Conservation (phyloP, 2,888 invertebrate species). For the Priocnemis perturbator region DNA sequence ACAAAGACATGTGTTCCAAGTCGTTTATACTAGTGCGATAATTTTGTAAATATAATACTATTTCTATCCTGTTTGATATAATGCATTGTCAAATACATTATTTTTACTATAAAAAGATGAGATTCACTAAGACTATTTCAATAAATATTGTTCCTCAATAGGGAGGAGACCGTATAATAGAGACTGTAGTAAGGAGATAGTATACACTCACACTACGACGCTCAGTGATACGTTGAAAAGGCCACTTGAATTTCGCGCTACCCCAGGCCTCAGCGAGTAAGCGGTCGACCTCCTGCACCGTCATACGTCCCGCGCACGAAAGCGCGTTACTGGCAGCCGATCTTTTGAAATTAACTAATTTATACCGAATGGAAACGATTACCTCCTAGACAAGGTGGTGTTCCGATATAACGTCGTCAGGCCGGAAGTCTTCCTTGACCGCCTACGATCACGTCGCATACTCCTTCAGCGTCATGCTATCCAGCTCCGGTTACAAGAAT, state of each 20-base stretch:
- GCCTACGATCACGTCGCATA: background rate
- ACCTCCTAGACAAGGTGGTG: constrained; percentile 11
- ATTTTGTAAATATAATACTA: too few relatives aligned
- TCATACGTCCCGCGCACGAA: constrained; percentile 18
- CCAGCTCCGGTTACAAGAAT: constrained; percentile 14
- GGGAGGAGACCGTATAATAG: too few relatives aligned
- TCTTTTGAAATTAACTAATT: constrained; percentile 23
- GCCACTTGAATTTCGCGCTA: too few relatives aligned
- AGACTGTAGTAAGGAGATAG: too few relatives aligned
- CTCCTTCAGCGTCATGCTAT: background rate
- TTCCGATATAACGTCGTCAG: constrained; percentile 6
- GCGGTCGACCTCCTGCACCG: background rate
- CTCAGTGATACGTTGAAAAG: too few relatives aligned
- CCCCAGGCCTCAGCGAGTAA: too few relatives aligned
- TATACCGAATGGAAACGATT: constrained; percentile 8
- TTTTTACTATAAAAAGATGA: background rate
- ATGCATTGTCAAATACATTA: background rate
- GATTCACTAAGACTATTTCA: background rate
- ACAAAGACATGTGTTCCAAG: too few relatives aligned
- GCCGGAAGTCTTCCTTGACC: background rate
- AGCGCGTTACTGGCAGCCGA: constrained; percentile 34
- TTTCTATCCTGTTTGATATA: too few relatives aligned
- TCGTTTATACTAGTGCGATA: too few relatives aligned
- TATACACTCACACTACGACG: too few relatives aligned
- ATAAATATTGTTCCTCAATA: background rate